Base-by-base conservation (phyloP, 2,113 vertebrate species). In the Mormyrus iriodes region DNA sequence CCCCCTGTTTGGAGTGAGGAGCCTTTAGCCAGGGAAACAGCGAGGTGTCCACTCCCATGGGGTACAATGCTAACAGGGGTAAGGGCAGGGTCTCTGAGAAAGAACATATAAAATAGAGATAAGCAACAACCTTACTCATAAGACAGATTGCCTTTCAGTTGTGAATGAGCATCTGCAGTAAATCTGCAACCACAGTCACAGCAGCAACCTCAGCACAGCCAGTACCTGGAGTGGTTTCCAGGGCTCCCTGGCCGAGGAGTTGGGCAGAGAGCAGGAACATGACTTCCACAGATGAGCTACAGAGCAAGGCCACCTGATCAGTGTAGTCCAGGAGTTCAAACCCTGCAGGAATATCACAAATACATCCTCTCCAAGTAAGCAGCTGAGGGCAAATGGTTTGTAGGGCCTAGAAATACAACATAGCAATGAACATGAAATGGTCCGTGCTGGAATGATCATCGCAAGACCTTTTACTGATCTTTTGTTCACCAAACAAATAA, bases 191-290 rank as follows among this genome's bases (percentile, higher is more conserved):
- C 46, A 4, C 46, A 48, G 46, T 48, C 46, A 48, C 21, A 58
- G 55, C 55, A 2, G 21, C 55, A 24, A 21, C 21, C 19, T 5
- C 53, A 24, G 53, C 27, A 51, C 35, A 39, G 21, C 42, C 27
- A 27, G 88, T 96, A 98, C 97, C 96, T 95, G 96, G 91, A 91
- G 93, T 95, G 86, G 93, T 90, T 90, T 93, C 92, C 35, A 95
- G 89, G 6, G 96, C 95, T 93, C 95, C 96, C 90, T 95, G 94
- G 91, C 96, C 96, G 84, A 98, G 98, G 91, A 97, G 96, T 90
- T 98, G 97, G 52, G 97, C 97, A 15, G 94, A 96, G 73, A 94
- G 93, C 92, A 99, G 94, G 91, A 99, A 98, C 95, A 98, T 97
- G 49, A 97, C 96, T 93, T 99, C 98, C 89, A 97, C 95, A 15